Percentiles rank a stretch among this genome's conserved stretches.
These are phyloP conservation scores for Pollenia amentaria DNA, from an alignment of 2,888 invertebrate genomes.

Conservation along the genomic window DNA sequence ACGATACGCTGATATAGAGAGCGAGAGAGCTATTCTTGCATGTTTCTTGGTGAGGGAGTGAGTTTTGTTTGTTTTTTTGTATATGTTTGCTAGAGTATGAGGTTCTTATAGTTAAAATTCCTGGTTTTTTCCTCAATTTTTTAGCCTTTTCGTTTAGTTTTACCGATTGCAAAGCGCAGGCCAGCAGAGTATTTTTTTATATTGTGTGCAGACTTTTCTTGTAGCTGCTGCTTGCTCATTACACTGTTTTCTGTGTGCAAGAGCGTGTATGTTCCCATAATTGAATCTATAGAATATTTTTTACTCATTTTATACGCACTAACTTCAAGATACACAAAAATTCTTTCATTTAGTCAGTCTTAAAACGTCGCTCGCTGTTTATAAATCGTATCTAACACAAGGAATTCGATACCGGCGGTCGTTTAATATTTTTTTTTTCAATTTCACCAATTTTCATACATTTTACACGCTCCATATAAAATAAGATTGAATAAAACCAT, in stretches of 20 bases:
- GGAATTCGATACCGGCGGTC: slow-evolving; percentile 74
- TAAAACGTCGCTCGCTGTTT: slow-evolving; percentile 81
- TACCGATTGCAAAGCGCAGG: slow-evolving; percentile 57
- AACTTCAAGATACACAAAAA: slow-evolving; percentile 77
- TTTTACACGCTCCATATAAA: slow-evolving; percentile 62
- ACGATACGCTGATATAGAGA: background rate
- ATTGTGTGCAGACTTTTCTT: slow-evolving; percentile 74
- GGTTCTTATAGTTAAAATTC: slow-evolving; percentile 31
- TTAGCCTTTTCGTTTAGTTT: slow-evolving; percentile 47
- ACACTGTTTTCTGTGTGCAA: slow-evolving; percentile 13
- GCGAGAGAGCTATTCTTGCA: background rate
- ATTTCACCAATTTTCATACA: slow-evolving; percentile 73
- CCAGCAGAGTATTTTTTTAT: slow-evolving; percentile 27
- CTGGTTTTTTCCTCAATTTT: slow-evolving; percentile 40
- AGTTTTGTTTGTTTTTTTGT: slow-evolving; percentile 21
- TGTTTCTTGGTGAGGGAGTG: slow-evolving; percentile 45
- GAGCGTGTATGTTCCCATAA: slow-evolving; percentile 22
- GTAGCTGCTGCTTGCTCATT: slow-evolving; percentile 35
- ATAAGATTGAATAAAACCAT: slow-evolving; percentile 57
- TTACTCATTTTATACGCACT: slow-evolving; percentile 69
- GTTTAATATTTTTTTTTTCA: slow-evolving; percentile 57
- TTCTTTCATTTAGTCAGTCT: slow-evolving; percentile 78
- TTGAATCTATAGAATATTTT: slow-evolving; percentile 62
- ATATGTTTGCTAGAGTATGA: background rate
- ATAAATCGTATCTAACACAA: slow-evolving; percentile 69